Conservation (phyloP, 2,797 vertebrate species). For the Threskiornis aethiopicus region DNA sequence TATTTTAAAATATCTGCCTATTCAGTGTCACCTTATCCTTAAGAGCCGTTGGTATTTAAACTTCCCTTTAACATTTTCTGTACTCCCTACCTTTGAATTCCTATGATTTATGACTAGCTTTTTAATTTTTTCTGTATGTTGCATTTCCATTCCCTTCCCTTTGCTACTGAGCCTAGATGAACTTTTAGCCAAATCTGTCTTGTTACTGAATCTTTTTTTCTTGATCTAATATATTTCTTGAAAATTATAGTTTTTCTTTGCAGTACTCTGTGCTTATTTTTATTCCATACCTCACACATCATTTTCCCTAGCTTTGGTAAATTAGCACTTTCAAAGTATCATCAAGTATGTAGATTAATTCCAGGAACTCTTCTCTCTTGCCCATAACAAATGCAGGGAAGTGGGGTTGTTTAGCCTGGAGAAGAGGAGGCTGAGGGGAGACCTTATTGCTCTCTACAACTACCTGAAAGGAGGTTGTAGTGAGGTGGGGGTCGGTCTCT, state of each 20-base stretch:
- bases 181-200: background rate
- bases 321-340: background rate
- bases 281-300: background rate
- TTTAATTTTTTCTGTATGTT: background rate
- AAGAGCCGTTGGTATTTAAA: background rate
- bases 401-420: background rate
- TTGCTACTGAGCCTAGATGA: background rate
- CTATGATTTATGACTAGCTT: background rate
- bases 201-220: background rate
- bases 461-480: background rate
- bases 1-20: background rate
- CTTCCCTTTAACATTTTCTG: background rate
- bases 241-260: background rate
- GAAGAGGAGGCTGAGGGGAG: background rate
- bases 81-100: background rate
- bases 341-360: background rate
- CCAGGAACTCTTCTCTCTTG: background rate
- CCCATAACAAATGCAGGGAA: background rate
- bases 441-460: fast-evolving
- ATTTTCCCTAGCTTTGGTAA: background rate
- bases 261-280: background rate
- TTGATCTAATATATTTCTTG: background rate
- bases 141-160: background rate
- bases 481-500: background rate
- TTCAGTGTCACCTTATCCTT: background rate